phyloP scores from a whole-genome alignment of 2,113 vertebrate species.

The Ovis aries region ARS-UI_Ramb_v3.0 NC_056067.1:22551501-22552000 shows the following conservation, averaged over 20 bases:
- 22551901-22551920: neutral
- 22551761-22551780: neutral
- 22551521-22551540: neutral
- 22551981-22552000: accelerated
- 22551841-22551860: neutral
- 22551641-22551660: neutral
- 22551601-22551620: accelerated
- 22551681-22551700: neutral
- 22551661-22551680: neutral
- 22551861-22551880: neutral
- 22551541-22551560: neutral
- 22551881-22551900: neutral
- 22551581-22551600: neutral
- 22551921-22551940: neutral
- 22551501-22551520: neutral
- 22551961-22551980: neutral
- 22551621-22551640: neutral
- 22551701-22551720: neutral
- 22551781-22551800: too few species aligned
- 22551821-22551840: neutral
- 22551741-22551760: accelerated
- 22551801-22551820: neutral
- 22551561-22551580: neutral
- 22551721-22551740: neutral
- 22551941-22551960: neutral